A percentile compares a stretch with the other conserved stretches of the same genome.
These are phyloP conservation scores for Festucalex cinctus DNA, from an alignment of 2,113 vertebrate species.

Conservation along the genomic window DNA sequence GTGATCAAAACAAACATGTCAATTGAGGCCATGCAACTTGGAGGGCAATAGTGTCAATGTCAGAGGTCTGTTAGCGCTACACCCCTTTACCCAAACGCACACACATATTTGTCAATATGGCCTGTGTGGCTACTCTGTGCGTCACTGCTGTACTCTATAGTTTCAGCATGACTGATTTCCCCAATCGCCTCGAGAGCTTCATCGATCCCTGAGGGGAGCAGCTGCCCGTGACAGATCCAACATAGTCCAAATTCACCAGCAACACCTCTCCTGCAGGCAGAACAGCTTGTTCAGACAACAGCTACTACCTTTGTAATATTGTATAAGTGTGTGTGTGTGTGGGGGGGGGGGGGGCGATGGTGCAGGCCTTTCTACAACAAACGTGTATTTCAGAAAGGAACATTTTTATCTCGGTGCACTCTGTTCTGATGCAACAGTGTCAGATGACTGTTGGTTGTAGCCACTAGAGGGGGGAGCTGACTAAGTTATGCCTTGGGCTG, in stretches of 20 bases:
- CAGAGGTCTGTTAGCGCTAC: constrained; percentile 56
- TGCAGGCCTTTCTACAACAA: neutral
- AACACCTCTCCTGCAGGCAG: neutral
- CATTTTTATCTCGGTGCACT: neutral
- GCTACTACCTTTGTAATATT: neutral
- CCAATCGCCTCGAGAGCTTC: constrained; percentile 65
- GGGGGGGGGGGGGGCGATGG: too few relatives aligned
- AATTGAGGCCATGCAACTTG: constrained; percentile 58
- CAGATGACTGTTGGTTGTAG: constrained; percentile 4
- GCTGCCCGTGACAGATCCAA: constrained; percentile 19
- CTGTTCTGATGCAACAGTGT: neutral
- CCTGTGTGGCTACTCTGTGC: constrained; percentile 60
- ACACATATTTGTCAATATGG: constrained; percentile 59
- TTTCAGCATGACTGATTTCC: constrained; percentile 76
- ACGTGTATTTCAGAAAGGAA: neutral
- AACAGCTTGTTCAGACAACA: neutral
- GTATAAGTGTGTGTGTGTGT: too few relatives aligned
- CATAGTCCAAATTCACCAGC: constrained; percentile 2
- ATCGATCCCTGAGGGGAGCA: constrained; percentile 56
- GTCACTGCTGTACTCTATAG: constrained; percentile 71
- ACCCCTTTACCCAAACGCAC: constrained; percentile 22
- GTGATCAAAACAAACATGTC: constrained; percentile 36
- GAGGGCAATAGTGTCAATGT: constrained; percentile 68
- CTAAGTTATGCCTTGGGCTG: constrained; percentile 18
- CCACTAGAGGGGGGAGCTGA: constrained; percentile 62